phyloP scores from a whole-genome alignment of 2,113 vertebrate genomes.

The Mastomys coucha region DNA sequence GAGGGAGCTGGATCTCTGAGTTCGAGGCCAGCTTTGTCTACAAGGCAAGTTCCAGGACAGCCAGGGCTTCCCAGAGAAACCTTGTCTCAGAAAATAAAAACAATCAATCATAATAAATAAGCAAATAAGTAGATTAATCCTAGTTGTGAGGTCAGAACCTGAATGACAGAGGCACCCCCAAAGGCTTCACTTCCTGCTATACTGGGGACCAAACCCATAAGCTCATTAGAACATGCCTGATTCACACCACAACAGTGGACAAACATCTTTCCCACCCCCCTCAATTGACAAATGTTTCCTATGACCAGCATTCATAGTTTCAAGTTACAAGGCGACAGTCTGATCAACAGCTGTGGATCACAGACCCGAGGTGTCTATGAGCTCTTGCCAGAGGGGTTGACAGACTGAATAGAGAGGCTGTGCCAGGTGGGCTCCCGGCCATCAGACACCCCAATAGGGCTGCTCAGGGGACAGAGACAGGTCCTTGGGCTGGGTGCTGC shows the following conservation, averaged over 20 bases:
- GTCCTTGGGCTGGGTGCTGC: not conserved
- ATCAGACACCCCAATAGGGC: no score
- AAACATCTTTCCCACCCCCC: not conserved
- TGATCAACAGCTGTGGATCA: not conserved
- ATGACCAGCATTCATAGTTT: not conserved
- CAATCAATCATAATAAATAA: not conserved
- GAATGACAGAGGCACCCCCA: not conserved
- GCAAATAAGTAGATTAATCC: not conserved
- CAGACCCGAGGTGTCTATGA: not conserved
- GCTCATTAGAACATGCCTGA: not conserved
- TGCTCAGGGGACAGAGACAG: no score
- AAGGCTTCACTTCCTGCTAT: not conserved
- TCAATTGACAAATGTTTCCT: slow-evolving; percentile 22
- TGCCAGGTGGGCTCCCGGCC: not conserved
- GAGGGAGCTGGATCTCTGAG: not conserved
- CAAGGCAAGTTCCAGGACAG: not conserved
- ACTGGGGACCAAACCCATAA: not conserved
- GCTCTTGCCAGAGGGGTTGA: not conserved
- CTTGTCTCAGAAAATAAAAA: not conserved
- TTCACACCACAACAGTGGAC: not conserved
- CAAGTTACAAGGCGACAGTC: not conserved
- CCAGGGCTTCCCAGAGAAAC: not conserved
- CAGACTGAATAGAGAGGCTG: not conserved
- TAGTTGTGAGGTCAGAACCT: not conserved
- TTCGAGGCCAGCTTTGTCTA: not conserved